Percentiles rank a stretch among this genome's conserved stretches.
Evolutionary conservation across 2,113 vertebrate genomes (phyloP).

Genomic region (Herpetotheres cachinnans): DNA sequence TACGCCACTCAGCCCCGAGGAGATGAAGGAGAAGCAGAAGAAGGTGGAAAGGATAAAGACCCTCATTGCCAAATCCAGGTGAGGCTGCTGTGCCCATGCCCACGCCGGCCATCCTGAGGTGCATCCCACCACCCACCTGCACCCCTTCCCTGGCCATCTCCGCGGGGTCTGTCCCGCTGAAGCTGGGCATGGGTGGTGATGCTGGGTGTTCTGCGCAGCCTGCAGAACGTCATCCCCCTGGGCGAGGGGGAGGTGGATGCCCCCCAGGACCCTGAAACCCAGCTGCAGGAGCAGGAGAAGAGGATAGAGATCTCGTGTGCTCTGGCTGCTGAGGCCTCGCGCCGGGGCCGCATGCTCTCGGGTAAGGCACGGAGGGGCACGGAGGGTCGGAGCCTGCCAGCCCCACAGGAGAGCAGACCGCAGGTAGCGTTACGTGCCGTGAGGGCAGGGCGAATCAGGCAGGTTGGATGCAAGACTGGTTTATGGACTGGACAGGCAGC

Average conservation of each 20-base stretch:
- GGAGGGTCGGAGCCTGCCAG: background rate
- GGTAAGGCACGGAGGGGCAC: constrained; percentile 73
- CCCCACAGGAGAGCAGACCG: rapidly evolving
- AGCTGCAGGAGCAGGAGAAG: constrained; percentile 96
- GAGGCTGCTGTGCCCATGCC: background rate
- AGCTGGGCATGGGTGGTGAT: background rate
- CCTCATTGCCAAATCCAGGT: constrained; percentile 97
- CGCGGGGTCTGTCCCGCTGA: rapidly evolving
- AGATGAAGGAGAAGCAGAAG: constrained; percentile 92
- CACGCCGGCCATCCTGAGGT: rapidly evolving
- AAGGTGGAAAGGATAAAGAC: constrained; percentile 96
- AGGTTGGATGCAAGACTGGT: background rate
- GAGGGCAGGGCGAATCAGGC: background rate
- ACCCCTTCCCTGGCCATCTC: background rate
- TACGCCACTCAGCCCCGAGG: constrained; percentile 87
- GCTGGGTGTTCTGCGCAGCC: constrained; percentile 59
- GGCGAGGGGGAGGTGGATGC: constrained; percentile 85
- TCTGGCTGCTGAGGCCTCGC: constrained; percentile 92
- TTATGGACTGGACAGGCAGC: background rate
- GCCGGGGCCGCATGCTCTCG: constrained; percentile 91
- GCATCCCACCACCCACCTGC: background rate
- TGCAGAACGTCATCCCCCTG: constrained; percentile 91
- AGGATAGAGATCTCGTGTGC: constrained; percentile 95
- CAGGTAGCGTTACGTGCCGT: rapidly evolving
- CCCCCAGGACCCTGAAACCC: constrained; percentile 82